These are phyloP conservation scores for Oxytorus armatus DNA, from an alignment of 2,888 invertebrate genomes.

Conservation along the genomic window DNA sequence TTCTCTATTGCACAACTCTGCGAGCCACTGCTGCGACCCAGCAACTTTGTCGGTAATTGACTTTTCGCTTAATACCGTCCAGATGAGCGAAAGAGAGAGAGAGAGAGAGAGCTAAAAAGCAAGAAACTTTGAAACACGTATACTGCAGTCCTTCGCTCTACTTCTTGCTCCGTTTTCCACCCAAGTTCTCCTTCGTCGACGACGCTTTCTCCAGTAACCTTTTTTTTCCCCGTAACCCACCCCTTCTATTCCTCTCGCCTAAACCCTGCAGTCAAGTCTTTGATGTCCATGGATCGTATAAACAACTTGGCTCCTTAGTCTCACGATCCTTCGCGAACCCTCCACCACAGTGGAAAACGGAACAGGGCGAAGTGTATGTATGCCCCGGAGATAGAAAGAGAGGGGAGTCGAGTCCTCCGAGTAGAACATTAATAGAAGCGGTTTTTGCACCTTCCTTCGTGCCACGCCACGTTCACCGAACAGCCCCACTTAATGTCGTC, in stretches of 20 bases:
- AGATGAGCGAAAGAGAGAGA: conserved; percentile 40
- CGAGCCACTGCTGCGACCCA: conserved; percentile 20
- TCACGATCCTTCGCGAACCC: conserved; percentile 5
- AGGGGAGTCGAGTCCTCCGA: not conserved
- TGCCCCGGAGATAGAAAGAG: not conserved
- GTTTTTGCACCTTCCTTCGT: conserved; percentile 30
- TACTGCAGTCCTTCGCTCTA: conserved; percentile 25
- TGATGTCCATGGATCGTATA: conserved; percentile 31
- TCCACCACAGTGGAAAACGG: not conserved
- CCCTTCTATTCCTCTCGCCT: conserved; percentile 38
- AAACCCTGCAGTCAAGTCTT: conserved; percentile 4
- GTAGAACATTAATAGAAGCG: conserved; percentile 36
- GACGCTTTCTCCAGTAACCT: not conserved
- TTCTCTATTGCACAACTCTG: conserved; percentile 45
- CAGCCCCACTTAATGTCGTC: conserved; percentile 41
- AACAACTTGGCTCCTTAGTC: conserved; percentile 21
- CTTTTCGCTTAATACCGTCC: conserved; percentile 62
- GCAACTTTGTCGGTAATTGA: conserved; percentile 68
- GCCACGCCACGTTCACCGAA: not conserved
- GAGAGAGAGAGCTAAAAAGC: conserved; percentile 38
- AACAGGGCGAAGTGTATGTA: not conserved
- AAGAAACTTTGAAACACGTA: conserved; percentile 53
- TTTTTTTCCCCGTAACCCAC: not conserved
- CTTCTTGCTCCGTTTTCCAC: conserved; percentile 30
- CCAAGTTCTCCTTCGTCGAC: not conserved